Evolutionary conservation across 2,797 vertebrate species (phyloP).

Genomic region (Protonibea diacanthus): DNA sequence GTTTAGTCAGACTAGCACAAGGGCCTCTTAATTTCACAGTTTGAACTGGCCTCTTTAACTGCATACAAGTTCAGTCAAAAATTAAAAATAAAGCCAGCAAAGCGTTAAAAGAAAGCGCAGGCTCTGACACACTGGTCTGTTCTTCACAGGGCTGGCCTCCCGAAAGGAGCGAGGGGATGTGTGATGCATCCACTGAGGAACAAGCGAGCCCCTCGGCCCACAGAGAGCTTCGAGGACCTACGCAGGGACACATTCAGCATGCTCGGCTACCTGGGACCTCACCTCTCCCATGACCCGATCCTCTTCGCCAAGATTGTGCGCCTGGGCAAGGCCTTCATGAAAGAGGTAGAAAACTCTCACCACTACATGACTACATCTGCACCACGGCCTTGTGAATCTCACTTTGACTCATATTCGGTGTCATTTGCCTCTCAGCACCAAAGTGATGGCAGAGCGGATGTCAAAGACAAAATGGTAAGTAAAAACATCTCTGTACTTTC

Average conservation of each 20-base stretch:
- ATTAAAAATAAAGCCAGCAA: not conserved
- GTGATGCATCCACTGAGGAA: slow-evolving; percentile 87
- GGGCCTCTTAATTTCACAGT: slow-evolving; percentile 5
- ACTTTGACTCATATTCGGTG: slow-evolving; percentile 24
- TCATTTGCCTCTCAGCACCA: slow-evolving; percentile 86
- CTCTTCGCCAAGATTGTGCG: slow-evolving; percentile 97
- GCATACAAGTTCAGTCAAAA: not conserved
- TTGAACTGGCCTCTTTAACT: not conserved
- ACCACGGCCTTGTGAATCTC: not conserved
- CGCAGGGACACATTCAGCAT: slow-evolving; percentile 94
- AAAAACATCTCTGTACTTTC: not conserved
- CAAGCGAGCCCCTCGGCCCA: slow-evolving; percentile 90
- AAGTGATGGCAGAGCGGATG: slow-evolving; percentile 88
- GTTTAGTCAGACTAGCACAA: not conserved
- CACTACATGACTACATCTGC: not conserved
- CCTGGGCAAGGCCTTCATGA: slow-evolving; percentile 98
- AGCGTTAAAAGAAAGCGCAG: not conserved
- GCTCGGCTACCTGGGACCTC: slow-evolving; percentile 97
- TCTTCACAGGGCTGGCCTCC: slow-evolving; percentile 90
- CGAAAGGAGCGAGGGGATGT: slow-evolving; percentile 94
- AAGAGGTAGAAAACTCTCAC: slow-evolving; percentile 88
- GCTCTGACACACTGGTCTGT: slow-evolving; percentile 28
- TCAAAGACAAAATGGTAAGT: slow-evolving; percentile 95
- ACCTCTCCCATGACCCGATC: slow-evolving; percentile 96
- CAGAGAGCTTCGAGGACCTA: slow-evolving; percentile 94